These are phyloP conservation scores for Pogoniulus pusillus DNA, from an alignment of 2,797 vertebrate species.

Conservation along the genomic window DNA sequence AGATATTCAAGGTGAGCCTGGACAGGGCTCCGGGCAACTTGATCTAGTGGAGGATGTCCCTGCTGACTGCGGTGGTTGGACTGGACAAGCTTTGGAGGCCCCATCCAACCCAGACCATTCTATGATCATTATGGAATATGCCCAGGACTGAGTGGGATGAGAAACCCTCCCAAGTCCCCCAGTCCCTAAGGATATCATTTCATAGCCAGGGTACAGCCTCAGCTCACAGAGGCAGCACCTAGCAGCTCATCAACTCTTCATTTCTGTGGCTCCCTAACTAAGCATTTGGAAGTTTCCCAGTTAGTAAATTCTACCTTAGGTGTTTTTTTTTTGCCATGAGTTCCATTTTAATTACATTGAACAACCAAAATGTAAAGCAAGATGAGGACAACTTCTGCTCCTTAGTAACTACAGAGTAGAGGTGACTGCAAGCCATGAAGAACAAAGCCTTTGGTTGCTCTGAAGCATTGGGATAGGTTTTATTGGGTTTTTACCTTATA, in stretches of 20 bases:
- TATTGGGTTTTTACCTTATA: slow-evolving; percentile 87
- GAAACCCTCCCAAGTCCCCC: too few relatives aligned
- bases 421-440: not conserved
- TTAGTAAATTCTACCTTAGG: not conserved
- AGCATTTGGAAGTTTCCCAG: not conserved
- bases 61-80: too few relatives aligned
- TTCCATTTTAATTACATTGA: not conserved
- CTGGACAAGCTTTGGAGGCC: too few relatives aligned
- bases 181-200: too few relatives aligned
- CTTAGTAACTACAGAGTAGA: not conserved
- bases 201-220: too few relatives aligned
- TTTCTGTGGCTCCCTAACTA: not conserved
- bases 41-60: too few relatives aligned
- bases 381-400: not conserved
- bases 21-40: too few relatives aligned
- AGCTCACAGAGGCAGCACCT: too few relatives aligned
- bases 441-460: not conserved
- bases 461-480: not conserved
- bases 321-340: not conserved
- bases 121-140: too few relatives aligned
- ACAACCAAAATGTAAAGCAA: slow-evolving; percentile 4
- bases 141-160: too few relatives aligned
- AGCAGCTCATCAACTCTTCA: not conserved
- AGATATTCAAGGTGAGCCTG: too few relatives aligned
- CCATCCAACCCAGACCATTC: too few relatives aligned